phyloP scores from a whole-genome alignment of 2,113 vertebrate species.

The Mesembrinibis cayennensis region DNA sequence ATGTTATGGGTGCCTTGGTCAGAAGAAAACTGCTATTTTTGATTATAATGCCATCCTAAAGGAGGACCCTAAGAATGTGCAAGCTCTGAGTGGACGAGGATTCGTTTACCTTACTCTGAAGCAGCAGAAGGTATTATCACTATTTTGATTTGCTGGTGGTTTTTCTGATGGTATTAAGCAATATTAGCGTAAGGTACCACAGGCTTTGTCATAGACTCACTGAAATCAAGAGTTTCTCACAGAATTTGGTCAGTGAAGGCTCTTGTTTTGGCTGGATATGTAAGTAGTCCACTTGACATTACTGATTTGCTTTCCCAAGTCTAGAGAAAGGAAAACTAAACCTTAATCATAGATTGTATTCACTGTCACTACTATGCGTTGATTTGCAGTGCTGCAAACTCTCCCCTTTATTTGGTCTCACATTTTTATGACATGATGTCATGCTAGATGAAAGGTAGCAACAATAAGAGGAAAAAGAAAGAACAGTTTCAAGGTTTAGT shows the following conservation, averaged over 20 bases:
- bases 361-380: neutral
- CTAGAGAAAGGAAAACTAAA: neutral
- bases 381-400: neutral
- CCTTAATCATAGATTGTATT: neutral
- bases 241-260: neutral
- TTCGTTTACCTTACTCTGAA: slow-evolving; percentile 84
- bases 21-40: slow-evolving; percentile 90
- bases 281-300: neutral
- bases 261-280: neutral
- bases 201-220: neutral
- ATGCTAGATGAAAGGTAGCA: neutral
- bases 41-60: slow-evolving; percentile 86
- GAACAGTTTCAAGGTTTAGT: neutral
- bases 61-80: slow-evolving; percentile 76
- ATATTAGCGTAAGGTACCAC: neutral
- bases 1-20: slow-evolving; percentile 87
- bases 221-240: neutral
- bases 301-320: neutral
- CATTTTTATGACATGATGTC: neutral
- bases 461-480: neutral
- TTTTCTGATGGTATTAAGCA: neutral
- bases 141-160: neutral
- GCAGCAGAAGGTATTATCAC: slow-evolving; percentile 82
- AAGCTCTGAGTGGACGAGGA: slow-evolving; percentile 87
- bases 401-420: neutral